phyloP scores from a whole-genome alignment of 2,888 invertebrate species.

The Chorisops tibialis region DNA sequence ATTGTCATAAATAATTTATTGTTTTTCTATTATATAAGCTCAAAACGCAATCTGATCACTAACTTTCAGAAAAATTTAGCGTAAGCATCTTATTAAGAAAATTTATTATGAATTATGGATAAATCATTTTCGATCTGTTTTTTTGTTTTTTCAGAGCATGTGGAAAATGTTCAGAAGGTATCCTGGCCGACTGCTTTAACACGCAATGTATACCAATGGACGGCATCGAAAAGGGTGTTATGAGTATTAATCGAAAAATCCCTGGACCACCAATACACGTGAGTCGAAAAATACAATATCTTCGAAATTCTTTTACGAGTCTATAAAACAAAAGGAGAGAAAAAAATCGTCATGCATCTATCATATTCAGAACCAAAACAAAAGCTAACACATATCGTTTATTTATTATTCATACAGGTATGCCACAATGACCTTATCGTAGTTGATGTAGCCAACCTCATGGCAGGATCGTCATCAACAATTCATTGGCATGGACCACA shows the following conservation, averaged over 20 bases:
- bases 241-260: constrained; percentile 53
- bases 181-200: constrained; percentile 47
- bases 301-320: too few species aligned
- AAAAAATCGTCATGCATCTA: too few species aligned
- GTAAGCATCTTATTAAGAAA: too few species aligned
- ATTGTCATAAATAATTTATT: too few species aligned
- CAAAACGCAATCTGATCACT: too few species aligned
- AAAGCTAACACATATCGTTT: not conserved
- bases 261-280: constrained; percentile 55
- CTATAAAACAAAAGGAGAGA: too few species aligned
- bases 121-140: too few species aligned
- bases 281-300: constrained; percentile 18
- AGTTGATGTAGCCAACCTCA: constrained; percentile 73
- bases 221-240: constrained; percentile 52
- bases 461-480: constrained; percentile 72
- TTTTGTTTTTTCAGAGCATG: too few species aligned
- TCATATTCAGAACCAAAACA: not conserved
- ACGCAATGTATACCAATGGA: constrained; percentile 55
- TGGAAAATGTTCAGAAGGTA: too few species aligned
- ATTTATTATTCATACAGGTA: constrained; percentile 56
- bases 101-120: too few species aligned
- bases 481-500: constrained; percentile 90
- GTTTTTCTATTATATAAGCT: too few species aligned
- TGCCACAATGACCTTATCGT: constrained; percentile 75
- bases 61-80: too few species aligned